Base-by-base conservation (phyloP, 2,888 invertebrate genomes). In the Drosophila acutilabella region DNA sequence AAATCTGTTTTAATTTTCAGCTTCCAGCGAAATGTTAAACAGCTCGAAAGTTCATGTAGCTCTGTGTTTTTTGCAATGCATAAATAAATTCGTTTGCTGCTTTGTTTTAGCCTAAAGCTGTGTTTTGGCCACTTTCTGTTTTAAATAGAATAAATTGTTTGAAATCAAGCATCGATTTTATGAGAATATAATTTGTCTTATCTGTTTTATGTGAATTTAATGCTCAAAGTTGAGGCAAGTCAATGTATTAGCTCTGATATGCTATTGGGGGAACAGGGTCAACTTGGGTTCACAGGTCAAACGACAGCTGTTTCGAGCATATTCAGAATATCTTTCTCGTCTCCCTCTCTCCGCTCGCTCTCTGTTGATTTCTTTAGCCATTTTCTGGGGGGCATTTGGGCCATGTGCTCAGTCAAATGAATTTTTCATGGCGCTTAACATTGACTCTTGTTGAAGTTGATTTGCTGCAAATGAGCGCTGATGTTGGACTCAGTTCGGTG, bases 271-370 rank as follows among this genome's bases (percentile, higher is more conserved):
- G 41, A 2, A 4, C 53, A 41, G 42, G 36, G 33, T 23, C 54
- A 54, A 16, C n/a, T 33, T 30, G 4, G 36, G 44, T 33, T 44
- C 14, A 33, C 33, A 50, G 20, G 30, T 45, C 98, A 98, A 92
- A 97, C 97, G 64, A 94, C 98, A 45, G 98, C 45, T 36, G 36
- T 44, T 44, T 50, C 30, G 7, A 48, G 16, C 54, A 51, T 65
- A 69, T 64, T 64, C 38, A 6, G 16, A n/a, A 42, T 69, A 60
- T 57, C 54, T 36, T 6, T 13, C 36, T 13, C 30, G 20, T 30
- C 30, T 30, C 8, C 0, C 30, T 30, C 8, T 3, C 36, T 57
- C 23, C 23, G 4, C 36, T 4, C 30, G 0, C 30, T 30, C 30
- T 36, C 36, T 57, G n/a, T 58, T 41, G 36, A 23, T 26, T 47